Percentiles rank a stretch among this genome's conserved stretches.
Evolutionary conservation across 2,888 invertebrate species (phyloP).

Genomic region (Conus canariensis): DNA sequence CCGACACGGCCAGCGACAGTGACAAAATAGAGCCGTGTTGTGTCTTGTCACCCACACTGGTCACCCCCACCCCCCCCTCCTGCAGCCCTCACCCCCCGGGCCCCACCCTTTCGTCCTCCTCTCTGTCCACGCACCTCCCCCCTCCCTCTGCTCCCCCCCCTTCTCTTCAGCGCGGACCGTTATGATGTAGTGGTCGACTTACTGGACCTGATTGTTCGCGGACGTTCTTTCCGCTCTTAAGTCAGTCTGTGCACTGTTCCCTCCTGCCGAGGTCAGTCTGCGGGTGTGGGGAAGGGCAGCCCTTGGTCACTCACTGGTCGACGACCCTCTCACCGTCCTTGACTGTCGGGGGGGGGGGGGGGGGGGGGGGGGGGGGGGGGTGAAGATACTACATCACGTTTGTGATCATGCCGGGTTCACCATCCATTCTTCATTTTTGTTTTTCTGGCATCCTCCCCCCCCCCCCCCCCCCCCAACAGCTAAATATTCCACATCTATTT

Average conservation of each 20-base stretch:
- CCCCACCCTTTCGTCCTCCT: not conserved
- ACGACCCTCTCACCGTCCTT: not conserved
- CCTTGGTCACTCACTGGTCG: too few species aligned
- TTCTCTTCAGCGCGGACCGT: not conserved
- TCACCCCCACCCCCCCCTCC: not conserved
- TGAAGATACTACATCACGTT: too few species aligned
- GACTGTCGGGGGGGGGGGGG: not conserved
- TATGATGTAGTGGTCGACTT: not conserved
- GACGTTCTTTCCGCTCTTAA: constrained; percentile 11
- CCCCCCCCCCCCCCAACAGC: too few species aligned
- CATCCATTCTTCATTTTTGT: too few species aligned
- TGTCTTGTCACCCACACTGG: not conserved
- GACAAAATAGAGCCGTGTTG: not conserved
- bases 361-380: not conserved
- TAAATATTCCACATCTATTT: too few species aligned
- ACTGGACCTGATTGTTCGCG: not conserved
- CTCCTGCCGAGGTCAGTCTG: too few species aligned
- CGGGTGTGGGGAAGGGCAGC: too few species aligned
- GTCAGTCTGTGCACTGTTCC: too few species aligned
- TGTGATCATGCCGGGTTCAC: too few species aligned
- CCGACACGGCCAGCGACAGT: not conserved
- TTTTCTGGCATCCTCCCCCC: too few species aligned
- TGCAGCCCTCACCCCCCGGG: not conserved
- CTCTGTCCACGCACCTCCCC: not conserved
- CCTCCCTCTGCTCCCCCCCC: not conserved